phyloP scores from a whole-genome alignment of 2,888 invertebrate genomes.

The Frankliniella intonsa region DNA sequence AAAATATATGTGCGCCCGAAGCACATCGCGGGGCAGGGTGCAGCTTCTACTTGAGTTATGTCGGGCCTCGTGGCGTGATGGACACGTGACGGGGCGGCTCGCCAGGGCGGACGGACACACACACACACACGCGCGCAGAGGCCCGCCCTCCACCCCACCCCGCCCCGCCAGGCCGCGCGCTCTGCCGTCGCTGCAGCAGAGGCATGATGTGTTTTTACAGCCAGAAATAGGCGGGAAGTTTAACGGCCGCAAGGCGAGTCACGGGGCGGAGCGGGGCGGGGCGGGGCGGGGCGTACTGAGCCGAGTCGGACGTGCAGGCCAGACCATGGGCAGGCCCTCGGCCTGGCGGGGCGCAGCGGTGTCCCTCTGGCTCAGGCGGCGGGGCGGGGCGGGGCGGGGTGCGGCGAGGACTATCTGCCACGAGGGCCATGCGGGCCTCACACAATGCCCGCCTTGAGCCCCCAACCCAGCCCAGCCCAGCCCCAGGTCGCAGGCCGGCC shows the following conservation, averaged over 20 bases:
- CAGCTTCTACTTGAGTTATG: too few species aligned
- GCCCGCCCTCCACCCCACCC: too few species aligned
- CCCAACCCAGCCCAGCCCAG: background rate
- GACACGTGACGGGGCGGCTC: too few species aligned
- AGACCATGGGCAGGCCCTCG: background rate
- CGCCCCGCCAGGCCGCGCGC: background rate
- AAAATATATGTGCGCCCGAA: too few species aligned
- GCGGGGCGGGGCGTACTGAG: too few species aligned
- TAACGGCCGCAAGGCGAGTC: background rate
- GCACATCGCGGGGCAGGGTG: too few species aligned
- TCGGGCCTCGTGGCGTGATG: too few species aligned
- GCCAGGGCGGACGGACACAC: too few species aligned
- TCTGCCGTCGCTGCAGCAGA: background rate
- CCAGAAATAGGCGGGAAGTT: slow-evolving; percentile 22
- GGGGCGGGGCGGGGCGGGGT: background rate
- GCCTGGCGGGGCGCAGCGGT: background rate
- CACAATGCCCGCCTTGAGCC: background rate
- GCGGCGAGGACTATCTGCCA: background rate
- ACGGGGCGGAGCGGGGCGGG: background rate
- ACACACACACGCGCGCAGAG: too few species aligned
- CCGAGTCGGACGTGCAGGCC: background rate
- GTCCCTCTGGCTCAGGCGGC: background rate
- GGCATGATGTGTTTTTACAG: background rate
- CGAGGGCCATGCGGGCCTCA: too few species aligned
- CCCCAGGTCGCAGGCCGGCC: background rate